Base-by-base conservation (phyloP, 1,140 invertebrate genomes). In the Pantala flavescens region DNA sequence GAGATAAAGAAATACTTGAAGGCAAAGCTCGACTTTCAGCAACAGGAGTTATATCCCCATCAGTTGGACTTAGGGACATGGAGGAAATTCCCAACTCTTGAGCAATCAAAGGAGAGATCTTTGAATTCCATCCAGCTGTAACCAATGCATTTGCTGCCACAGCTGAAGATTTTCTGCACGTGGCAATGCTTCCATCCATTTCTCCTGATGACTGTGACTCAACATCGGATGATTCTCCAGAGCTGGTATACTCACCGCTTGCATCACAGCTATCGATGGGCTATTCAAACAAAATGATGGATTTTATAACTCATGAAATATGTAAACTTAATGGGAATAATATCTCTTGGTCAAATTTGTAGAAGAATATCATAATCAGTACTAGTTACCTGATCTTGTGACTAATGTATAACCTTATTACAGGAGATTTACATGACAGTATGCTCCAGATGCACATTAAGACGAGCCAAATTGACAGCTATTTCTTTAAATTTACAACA, bases 241-340 rank as follows among this genome's bases (percentile, higher is more conserved):
- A 91, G 21, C 90, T 92, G 36, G 93, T 95, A 75, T 93, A 93
- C 84, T 96, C 94, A 23, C 93, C 91, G 77, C 93, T 95, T 0
- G 94, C 94, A 81, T 97, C 94, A 81, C 94, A 96, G 80, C 86
- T 88, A 78, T 88, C 86, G 74, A 85, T 77, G 70, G 82, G 79
- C 78, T 84, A 79, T 16, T 36, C n/a, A 36, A 36, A 9, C 9
- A 36, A 36, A 36, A 36, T 2, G 9, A 36, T 36, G 28, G 9
- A 2, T 5, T n/a, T n/a, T n/a, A n/a, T n/a, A n/a, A n/a, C n/a
- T n/a, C n/a, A n/a, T n/a, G n/a, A n/a, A n/a, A n/a, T n/a, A n/a
- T n/a, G n/a, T n/a, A n/a, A n/a, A n/a, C n/a, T n/a, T n/a, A n/a
- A n/a, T n/a, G n/a, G n/a, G n/a, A n/a, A n/a, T n/a, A n/a, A n/a